A percentile compares a stretch with the other conserved stretches of the same genome.
These are phyloP conservation scores for Phylloscopus trochiloides DNA, from an alignment of 2,113 vertebrate genomes.

Conservation along the genomic window DNA sequence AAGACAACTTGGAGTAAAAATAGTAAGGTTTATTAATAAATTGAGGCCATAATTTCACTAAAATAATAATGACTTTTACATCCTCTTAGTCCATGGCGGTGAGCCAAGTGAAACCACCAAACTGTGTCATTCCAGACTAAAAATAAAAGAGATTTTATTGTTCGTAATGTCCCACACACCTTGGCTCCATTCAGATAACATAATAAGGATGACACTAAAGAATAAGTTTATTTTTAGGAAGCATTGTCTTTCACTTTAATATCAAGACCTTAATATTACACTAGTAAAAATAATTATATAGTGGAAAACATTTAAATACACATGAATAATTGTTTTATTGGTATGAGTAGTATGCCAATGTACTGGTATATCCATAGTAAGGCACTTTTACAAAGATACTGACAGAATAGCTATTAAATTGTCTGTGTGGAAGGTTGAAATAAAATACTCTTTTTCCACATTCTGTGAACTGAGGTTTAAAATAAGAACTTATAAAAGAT, in stretches of 20 bases:
- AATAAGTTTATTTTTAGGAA: background rate
- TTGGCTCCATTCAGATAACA: fast-evolving
- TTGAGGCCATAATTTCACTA: background rate
- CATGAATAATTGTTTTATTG: background rate
- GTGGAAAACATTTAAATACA: background rate
- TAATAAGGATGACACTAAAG: background rate
- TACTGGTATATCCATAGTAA: background rate
- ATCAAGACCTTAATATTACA: background rate
- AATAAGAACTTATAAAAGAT: background rate
- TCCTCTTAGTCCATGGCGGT: background rate
- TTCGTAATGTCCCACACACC: background rate
- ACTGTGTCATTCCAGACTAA: background rate
- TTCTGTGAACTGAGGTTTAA: background rate
- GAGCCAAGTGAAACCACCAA: background rate
- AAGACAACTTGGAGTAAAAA: background rate
- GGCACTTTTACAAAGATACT: background rate
- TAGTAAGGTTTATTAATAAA: background rate
- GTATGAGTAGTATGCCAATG: no score
- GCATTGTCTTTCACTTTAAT: background rate
- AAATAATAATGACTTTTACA: background rate
- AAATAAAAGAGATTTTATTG: background rate
- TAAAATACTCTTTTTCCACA: background rate
- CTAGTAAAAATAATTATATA: background rate
- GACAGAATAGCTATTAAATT: background rate
- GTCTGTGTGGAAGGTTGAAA: background rate